Conservation (phyloP, 2,888 invertebrate genomes). For the Melinaea menophilus region DNA sequence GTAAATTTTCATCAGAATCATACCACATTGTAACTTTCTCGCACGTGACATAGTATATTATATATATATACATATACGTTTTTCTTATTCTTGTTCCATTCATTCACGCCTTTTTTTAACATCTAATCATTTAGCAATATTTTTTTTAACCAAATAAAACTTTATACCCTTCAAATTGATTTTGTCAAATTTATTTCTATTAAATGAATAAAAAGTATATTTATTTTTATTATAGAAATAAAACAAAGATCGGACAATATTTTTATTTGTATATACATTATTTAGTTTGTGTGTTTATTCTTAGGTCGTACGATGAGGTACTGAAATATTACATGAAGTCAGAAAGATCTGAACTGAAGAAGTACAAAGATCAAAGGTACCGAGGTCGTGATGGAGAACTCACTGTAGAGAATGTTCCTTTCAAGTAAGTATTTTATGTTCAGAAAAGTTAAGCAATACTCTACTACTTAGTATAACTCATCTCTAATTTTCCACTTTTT, state of each 20-base stretch:
- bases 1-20: constrained; percentile 23
- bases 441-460: no score
- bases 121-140: no score
- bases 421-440: constrained; percentile 52
- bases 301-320: constrained; percentile 81
- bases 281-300: constrained; percentile 11
- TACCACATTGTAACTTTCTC: constrained; percentile 17
- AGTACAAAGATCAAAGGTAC: constrained; percentile 71
- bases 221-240: neutral
- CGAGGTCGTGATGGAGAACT: constrained; percentile 81
- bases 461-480: no score
- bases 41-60: constrained; percentile 5
- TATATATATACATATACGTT: constrained; percentile 2
- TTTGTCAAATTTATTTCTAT: no score
- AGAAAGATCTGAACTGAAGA: constrained; percentile 72
- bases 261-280: neutral
- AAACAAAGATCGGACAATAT: neutral
- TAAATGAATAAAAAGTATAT: no score
- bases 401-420: constrained; percentile 80
- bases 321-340: constrained; percentile 80
- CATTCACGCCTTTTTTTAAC: no score
- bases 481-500: no score
- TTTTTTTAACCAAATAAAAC: no score
- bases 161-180: no score
- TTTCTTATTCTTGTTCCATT: neutral